A percentile compares a stretch with the other conserved stretches of the same genome.
phyloP scores from a whole-genome alignment of 1,140 invertebrate species.

The Macrobrachium nipponense region DNA sequence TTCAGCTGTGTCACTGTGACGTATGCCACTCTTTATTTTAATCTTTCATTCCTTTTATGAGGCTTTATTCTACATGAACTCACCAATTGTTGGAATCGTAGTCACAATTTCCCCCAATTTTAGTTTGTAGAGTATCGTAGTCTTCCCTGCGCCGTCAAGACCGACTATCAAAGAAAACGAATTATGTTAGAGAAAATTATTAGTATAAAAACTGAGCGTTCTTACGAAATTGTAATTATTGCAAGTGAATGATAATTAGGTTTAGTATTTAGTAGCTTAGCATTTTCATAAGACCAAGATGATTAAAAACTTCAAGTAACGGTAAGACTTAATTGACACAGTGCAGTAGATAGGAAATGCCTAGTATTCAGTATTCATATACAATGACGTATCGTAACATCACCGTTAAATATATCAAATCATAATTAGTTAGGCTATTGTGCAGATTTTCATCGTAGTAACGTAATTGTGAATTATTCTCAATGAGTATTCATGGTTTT shows the following conservation, averaged over 20 bases:
- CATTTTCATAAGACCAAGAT: too few species aligned
- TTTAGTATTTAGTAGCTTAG: too few species aligned
- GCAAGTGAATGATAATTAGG: not conserved
- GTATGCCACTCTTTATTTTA: not conserved
- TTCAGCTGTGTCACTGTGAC: not conserved
- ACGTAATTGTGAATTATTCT: too few species aligned
- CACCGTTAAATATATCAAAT: too few species aligned
- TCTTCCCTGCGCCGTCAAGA: conserved; percentile 76
- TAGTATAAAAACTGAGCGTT: not conserved
- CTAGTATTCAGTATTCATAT: too few species aligned
- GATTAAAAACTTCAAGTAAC: too few species aligned
- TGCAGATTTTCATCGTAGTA: too few species aligned
- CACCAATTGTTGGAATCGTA: conserved; percentile 75
- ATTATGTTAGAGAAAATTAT: not conserved
- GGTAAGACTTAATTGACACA: too few species aligned
- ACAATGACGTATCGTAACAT: too few species aligned
- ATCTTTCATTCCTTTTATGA: not conserved
- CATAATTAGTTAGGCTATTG: too few species aligned
- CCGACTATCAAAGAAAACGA: conserved; percentile 67
- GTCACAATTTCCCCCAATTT: conserved; percentile 76
- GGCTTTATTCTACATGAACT: not conserved
- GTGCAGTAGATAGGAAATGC: too few species aligned
- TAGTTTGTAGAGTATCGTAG: conserved; percentile 75
- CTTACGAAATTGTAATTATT: not conserved
- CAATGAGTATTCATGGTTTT: too few species aligned